Evolutionary conservation across 2,888 invertebrate genomes (phyloP), one percentile per base, ranked within the genome.

Genomic region (Drosophila cognata): DNA sequence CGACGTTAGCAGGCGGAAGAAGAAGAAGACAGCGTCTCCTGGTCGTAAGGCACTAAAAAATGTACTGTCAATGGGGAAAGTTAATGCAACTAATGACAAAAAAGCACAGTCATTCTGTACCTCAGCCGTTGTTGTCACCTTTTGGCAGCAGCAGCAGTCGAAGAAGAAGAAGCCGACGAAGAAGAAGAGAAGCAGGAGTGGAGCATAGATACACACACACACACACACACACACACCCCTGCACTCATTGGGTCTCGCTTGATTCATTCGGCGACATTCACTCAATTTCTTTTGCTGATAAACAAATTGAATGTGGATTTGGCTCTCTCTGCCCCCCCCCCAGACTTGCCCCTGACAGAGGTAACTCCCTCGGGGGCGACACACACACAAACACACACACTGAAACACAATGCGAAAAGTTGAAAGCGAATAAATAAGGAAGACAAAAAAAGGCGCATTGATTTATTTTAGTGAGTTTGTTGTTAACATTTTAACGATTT

Each of bases 281-380:
- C 90, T 89, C 86, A 85, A 89, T 85, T 87, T 84, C 79, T 84
- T 76, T 84, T 75, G 80, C 75, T 89, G 92, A 91, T 91, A 92
- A 92, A 90, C 92, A 91, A 91, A 91, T 91, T 91, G 91, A 91
- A 92, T 89, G 91, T 82, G 91, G 84, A 91, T 84, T 84, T 67
- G 43, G 58, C 41, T 60, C 38, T 25, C 43, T 25, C 11, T 4
- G n/a, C 43, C 38, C 6, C 33, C 10, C 43, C 63, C 55, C 67
- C 10, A 2, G 31, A 10, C 31, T 31, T 31, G 2, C n/a, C 16
- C 16, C 29, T 16, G 29, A 10, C 38, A 33, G 46, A 29, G 52
- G 43, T 64, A 64, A 57, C 38, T 62, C 63, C 67, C 72, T 52
- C 36, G 63, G 79, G 89, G 77, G 25, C 35, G 46, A 61, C 53